These are phyloP conservation scores for Luehdorfia chinensis DNA, from an alignment of 1,140 invertebrate genomes.

Conservation along the genomic window DNA sequence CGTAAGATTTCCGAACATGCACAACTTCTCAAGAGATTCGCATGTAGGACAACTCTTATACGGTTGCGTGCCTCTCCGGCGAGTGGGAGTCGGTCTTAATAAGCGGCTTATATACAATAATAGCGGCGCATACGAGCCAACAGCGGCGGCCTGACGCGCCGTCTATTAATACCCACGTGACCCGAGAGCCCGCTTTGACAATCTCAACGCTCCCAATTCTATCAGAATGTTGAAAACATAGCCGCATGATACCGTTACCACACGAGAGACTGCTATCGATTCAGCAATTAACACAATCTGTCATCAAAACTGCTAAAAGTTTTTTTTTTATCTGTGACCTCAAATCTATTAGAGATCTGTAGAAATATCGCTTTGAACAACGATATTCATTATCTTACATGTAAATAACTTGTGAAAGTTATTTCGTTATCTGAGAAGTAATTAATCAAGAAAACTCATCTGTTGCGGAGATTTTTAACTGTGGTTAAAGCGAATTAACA, in stretches of 20 bases:
- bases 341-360: no score
- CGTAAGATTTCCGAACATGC: no score
- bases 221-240: constrained; percentile 2
- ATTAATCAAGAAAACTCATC: constrained; percentile 13
- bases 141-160: constrained; percentile 30
- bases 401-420: no score
- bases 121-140: constrained; percentile 29
- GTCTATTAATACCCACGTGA: constrained; percentile 55
- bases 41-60: constrained; percentile 39
- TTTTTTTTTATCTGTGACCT: no score
- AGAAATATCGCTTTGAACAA: no score
- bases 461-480: background rate
- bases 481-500: background rate
- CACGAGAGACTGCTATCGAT: background rate
- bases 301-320: no score
- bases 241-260: background rate
- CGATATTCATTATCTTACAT: no score
- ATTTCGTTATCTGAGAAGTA: background rate
- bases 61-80: constrained; percentile 50
- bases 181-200: constrained; percentile 46
- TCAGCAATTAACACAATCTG: background rate
- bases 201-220: constrained; percentile 23
- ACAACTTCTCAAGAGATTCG: background rate
- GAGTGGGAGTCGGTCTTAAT: constrained; percentile 68
- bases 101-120: constrained; percentile 67